Percentiles rank a stretch among this genome's conserved stretches.
Evolutionary conservation across 2,113 vertebrate genomes (phyloP).

Genomic region (Anguilla japonica): DNA sequence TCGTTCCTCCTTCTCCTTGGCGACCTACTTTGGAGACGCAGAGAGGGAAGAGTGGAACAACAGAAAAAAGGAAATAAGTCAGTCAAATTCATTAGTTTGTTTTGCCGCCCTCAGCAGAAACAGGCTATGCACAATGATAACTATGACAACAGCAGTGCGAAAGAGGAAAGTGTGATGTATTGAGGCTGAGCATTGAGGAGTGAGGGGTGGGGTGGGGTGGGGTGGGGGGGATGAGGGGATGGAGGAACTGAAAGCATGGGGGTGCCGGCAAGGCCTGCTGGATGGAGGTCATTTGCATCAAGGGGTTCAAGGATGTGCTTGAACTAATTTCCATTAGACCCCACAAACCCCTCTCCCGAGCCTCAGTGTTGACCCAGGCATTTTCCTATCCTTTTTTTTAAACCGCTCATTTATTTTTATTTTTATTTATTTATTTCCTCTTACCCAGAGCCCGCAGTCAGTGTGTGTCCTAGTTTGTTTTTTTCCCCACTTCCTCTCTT

Average conservation of each 20-base stretch:
- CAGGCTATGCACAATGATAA: not conserved
- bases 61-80: not conserved
- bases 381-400: constrained; percentile 14
- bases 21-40: constrained; percentile 2
- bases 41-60: not conserved
- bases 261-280: too few relatives aligned
- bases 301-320: not conserved
- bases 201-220: not conserved
- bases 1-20: not conserved
- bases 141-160: not conserved
- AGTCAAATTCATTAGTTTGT: not conserved
- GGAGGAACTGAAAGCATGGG: not conserved
- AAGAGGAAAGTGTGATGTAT: not conserved
- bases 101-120: not conserved
- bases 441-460: constrained; percentile 11
- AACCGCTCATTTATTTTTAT: not conserved
- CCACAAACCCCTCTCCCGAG: not conserved
- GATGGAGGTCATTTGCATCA: not conserved
- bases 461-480: constrained; percentile 25
- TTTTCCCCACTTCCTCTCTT: constrained; percentile 7
- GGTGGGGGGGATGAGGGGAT: not conserved
- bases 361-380: constrained; percentile 15
- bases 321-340: not conserved
- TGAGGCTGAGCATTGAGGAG: not conserved
- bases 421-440: constrained; percentile 10